A percentile compares a stretch with the other conserved stretches of the same genome.
phyloP scores from a whole-genome alignment of 2,888 invertebrate genomes.

The Orthosia incerta region DNA sequence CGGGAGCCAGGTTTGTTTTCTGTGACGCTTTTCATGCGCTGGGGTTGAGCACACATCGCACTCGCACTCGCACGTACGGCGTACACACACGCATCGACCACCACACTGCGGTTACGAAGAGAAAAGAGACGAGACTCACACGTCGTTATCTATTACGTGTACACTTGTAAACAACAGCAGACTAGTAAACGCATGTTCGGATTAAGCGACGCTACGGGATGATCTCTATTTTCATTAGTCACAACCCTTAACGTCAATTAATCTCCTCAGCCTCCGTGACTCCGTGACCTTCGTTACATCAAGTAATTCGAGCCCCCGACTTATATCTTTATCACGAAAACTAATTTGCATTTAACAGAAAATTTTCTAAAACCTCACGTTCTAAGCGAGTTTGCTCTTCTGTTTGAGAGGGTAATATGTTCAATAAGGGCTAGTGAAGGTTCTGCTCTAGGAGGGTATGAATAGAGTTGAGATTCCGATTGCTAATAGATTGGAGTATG shows the following conservation, averaged over 20 bases:
- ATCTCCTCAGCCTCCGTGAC: constrained; percentile 54
- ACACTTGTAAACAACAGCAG: constrained; percentile 8
- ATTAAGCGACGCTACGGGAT: constrained; percentile 20
- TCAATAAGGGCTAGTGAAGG: constrained; percentile 55
- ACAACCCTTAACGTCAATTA: constrained; percentile 45
- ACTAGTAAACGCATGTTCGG: constrained; percentile 22
- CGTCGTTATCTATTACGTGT: constrained; percentile 21
- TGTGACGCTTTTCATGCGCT: constrained; percentile 70
- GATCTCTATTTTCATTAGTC: constrained; percentile 41
- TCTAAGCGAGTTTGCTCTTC: constrained; percentile 79
- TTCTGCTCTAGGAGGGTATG: constrained; percentile 49
- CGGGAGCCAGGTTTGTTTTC: constrained; percentile 81
- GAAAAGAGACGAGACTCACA: constrained; percentile 26
- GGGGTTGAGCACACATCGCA: constrained; percentile 59
- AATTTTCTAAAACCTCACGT: constrained; percentile 84
- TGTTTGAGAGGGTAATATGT: constrained; percentile 49
- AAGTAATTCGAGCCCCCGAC: constrained; percentile 77
- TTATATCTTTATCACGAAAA: constrained; percentile 79
- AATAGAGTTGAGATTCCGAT: constrained; percentile 78
- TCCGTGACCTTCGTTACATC: constrained; percentile 64
- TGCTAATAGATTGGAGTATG: constrained; percentile 78
- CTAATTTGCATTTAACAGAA: constrained; percentile 85
- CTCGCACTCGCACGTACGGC: constrained; percentile 14
- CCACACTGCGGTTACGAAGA: constrained; percentile 55
- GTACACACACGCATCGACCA: constrained; percentile 27